phyloP scores from a whole-genome alignment of 2,113 vertebrate genomes.

The Odontophorus gujanensis region DNA sequence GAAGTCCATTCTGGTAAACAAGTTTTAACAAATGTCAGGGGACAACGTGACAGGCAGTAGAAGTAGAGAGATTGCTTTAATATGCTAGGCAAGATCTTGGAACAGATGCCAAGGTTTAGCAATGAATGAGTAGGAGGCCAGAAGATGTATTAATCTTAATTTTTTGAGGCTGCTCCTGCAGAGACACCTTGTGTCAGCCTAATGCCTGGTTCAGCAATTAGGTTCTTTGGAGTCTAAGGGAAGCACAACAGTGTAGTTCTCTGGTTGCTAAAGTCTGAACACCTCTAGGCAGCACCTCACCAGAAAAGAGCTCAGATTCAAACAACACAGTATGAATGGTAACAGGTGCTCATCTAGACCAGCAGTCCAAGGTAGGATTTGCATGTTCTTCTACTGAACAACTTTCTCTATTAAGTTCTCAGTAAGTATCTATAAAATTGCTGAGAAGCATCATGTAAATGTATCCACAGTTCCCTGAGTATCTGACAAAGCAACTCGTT shows the following conservation, averaged over 20 bases:
- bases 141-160: background rate
- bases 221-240: background rate
- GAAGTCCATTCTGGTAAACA: background rate
- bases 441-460: background rate
- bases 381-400: accelerated
- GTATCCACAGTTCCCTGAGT: background rate
- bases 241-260: background rate
- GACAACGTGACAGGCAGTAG: background rate
- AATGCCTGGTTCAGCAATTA: background rate
- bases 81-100: background rate
- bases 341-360: background rate
- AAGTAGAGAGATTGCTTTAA: background rate
- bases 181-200: background rate
- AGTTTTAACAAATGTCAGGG: background rate
- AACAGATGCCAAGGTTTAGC: background rate
- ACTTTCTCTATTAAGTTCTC: background rate
- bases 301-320: background rate
- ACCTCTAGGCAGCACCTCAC: background rate
- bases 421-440: background rate
- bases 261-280: background rate
- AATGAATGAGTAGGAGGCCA: background rate
- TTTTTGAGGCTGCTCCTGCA: background rate
- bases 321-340: background rate
- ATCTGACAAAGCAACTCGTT: background rate
- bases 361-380: background rate